Percentiles rank a stretch among this genome's conserved stretches.
These are phyloP conservation scores for Drosophila kanekoi DNA, from an alignment of 2,888 invertebrate genomes.

Conservation along the genomic window DNA sequence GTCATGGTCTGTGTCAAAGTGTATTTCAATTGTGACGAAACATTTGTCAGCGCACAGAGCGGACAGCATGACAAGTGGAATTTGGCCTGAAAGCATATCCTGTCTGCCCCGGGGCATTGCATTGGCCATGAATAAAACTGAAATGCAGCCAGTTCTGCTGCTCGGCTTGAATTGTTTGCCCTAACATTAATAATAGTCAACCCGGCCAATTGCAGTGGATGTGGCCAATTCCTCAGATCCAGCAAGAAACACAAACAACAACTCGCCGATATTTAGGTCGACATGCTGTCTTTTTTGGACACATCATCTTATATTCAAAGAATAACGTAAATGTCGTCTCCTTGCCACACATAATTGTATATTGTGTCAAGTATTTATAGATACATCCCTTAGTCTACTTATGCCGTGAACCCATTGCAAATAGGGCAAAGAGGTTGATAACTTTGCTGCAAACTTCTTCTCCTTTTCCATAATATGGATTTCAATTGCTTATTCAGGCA, in stretches of 20 bases:
- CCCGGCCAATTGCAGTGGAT: conserved; percentile 14
- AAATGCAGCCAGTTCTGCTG: conserved; percentile 9
- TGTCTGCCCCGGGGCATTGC: conserved; percentile 40
- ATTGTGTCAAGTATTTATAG: not conserved
- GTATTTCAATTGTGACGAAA: conserved; percentile 41
- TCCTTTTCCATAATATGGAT: too few species aligned
- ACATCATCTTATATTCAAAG: too few species aligned
- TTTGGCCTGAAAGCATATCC: conserved; percentile 72
- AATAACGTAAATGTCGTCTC: not conserved
- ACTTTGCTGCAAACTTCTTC: too few species aligned
- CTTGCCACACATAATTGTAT: not conserved
- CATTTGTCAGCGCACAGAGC: conserved; percentile 25
- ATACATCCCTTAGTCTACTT: not conserved
- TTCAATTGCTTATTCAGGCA: too few species aligned
- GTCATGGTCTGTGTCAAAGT: conserved; percentile 30
- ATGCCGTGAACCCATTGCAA: too few species aligned
- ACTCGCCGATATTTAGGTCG: not conserved
- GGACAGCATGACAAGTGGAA: conserved; percentile 72
- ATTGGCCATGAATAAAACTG: conserved; percentile 16
- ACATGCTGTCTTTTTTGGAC: not conserved
- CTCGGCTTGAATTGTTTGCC: conserved; percentile 13
- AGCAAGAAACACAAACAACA: not conserved
- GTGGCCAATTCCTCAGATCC: not conserved
- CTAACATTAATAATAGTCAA: conserved; percentile 71
- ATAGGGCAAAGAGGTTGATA: too few species aligned